Percentiles rank a stretch among this genome's conserved stretches.
Evolutionary conservation across 2,113 vertebrate genomes (phyloP).

Genomic region (Buteo buteo): DNA sequence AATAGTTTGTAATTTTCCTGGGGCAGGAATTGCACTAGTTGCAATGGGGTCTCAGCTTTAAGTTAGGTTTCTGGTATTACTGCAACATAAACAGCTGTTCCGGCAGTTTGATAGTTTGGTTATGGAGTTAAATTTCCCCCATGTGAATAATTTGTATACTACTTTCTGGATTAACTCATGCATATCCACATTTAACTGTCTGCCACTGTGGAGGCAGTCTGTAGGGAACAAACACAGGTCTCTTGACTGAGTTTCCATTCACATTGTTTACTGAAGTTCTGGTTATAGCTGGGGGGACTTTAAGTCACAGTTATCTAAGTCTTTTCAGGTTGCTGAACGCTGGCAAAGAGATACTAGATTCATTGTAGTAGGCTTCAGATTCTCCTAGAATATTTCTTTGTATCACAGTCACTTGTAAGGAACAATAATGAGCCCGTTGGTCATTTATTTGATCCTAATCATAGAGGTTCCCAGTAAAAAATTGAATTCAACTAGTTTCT

Average conservation of each 20-base stretch:
- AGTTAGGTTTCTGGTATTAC: slow-evolving; percentile 13
- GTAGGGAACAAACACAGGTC: neutral
- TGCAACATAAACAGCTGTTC: slow-evolving; percentile 23
- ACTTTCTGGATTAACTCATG: slow-evolving; percentile 16
- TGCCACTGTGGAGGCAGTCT: neutral
- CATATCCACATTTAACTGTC: slow-evolving; percentile 17
- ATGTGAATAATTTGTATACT: slow-evolving; percentile 17
- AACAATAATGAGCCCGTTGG: neutral
- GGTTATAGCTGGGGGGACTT: neutral
- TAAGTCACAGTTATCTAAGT: neutral
- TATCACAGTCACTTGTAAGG: neutral
- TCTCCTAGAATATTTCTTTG: neutral
- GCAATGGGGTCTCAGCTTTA: neutral
- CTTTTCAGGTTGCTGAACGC: neutral
- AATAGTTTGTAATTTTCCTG: neutral
- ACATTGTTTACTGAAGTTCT: neutral
- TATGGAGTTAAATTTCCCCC: neutral
- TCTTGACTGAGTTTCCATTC: neutral
- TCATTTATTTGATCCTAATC: neutral
- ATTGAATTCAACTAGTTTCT: neutral
- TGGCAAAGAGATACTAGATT: neutral
- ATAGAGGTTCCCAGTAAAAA: neutral
- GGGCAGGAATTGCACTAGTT: neutral
- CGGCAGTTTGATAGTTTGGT: slow-evolving; percentile 11
- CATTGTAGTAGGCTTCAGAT: neutral